Evolutionary conservation across 2,888 invertebrate genomes (phyloP).

Genomic region (Lysandra bellargus): DNA sequence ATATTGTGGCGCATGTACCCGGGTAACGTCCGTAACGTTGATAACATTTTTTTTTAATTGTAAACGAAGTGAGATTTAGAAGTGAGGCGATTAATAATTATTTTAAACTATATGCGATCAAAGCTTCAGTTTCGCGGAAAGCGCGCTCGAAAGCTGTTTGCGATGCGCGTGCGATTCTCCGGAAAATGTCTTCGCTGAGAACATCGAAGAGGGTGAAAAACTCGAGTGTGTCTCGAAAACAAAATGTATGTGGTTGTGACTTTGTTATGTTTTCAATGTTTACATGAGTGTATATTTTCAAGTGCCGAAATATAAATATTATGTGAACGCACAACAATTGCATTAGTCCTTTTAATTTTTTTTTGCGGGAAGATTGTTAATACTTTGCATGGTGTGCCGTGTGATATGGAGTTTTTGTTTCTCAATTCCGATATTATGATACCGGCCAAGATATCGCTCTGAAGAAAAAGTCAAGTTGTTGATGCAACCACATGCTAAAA

Average conservation of each 20-base stretch:
- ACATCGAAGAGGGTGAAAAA: slow-evolving; percentile 43
- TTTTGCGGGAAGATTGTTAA: too few relatives aligned
- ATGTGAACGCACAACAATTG: background rate
- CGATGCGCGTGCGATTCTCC: slow-evolving; percentile 49
- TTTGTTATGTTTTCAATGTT: background rate
- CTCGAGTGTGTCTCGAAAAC: slow-evolving; percentile 28
- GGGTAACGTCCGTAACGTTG: background rate
- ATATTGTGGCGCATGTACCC: background rate
- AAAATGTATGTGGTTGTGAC: slow-evolving; percentile 20
- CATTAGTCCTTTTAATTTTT: too few relatives aligned
- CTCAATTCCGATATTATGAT: too few relatives aligned
- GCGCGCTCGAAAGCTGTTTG: slow-evolving; percentile 52
- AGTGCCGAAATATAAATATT: background rate
- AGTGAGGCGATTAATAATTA: background rate
- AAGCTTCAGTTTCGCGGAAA: slow-evolving; percentile 57
- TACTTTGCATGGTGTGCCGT: too few relatives aligned
- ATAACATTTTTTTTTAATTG: background rate
- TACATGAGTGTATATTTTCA: background rate
- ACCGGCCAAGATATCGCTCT: too few relatives aligned
- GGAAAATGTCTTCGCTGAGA: slow-evolving; percentile 46
- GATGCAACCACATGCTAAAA: too few relatives aligned
- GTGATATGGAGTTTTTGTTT: too few relatives aligned
- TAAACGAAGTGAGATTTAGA: background rate
- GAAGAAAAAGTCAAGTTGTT: too few relatives aligned
- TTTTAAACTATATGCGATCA: slow-evolving; percentile 29